phyloP scores from a whole-genome alignment of 2,888 invertebrate species.

The Drosophila bunnanda region DNA sequence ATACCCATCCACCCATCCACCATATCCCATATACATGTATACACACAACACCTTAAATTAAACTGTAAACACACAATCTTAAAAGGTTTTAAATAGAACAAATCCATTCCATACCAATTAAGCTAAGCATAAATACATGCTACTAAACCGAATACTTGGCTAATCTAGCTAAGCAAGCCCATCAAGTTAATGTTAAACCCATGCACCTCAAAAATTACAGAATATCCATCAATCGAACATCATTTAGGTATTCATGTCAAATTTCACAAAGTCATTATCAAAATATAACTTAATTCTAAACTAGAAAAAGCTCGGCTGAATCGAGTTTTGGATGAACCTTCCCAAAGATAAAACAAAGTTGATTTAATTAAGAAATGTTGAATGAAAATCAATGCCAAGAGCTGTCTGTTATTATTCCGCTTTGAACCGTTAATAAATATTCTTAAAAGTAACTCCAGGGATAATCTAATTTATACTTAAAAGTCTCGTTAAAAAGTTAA shows the following conservation, averaged over 20 bases:
- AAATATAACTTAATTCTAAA: constrained; percentile 3
- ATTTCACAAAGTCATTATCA: neutral
- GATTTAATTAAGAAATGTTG: neutral
- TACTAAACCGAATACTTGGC: constrained; percentile 32
- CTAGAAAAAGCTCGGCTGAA: constrained; percentile 7
- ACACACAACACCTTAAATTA: constrained; percentile 28
- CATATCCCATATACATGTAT: constrained; percentile 37
- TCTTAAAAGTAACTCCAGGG: neutral
- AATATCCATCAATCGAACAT: constrained; percentile 1
- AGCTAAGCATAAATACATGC: constrained; percentile 34
- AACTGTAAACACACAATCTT: constrained; percentile 44
- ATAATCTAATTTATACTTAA: neutral
- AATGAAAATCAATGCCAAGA: neutral
- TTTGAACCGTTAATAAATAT: neutral
- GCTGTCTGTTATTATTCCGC: neutral
- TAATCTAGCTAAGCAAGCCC: constrained; percentile 43
- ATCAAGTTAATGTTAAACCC: constrained; percentile 45
- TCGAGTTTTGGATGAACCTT: constrained; percentile 20
- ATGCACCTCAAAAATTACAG: constrained; percentile 8
- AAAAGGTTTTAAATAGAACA: constrained; percentile 29
- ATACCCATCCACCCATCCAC: constrained; percentile 37
- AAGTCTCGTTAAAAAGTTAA: neutral
- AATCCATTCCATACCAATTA: constrained; percentile 32
- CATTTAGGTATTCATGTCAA: constrained; percentile 16
- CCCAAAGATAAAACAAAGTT: neutral